Conservation (phyloP, 2,113 vertebrate species). For the Egretta garzetta region DNA sequence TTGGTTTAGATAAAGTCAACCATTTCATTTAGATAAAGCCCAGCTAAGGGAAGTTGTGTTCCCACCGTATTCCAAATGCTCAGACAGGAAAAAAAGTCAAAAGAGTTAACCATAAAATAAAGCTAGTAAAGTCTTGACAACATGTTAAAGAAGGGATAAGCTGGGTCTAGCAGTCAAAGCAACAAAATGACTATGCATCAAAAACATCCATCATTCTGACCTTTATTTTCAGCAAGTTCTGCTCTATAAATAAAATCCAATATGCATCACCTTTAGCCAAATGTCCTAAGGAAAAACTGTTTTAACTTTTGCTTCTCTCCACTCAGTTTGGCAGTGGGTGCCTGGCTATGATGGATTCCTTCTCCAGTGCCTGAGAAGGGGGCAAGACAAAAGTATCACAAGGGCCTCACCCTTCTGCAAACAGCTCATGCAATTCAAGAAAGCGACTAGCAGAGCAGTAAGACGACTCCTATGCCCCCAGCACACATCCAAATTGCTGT, state of each 20-base stretch:
- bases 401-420: background rate
- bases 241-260: slow-evolving; percentile 3
- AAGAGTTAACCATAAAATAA: background rate
- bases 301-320: background rate
- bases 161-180: background rate
- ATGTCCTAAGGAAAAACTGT: background rate
- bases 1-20: background rate
- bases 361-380: background rate
- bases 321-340: background rate
- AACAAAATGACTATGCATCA: background rate
- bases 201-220: background rate
- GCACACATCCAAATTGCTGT: background rate
- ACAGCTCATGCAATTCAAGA: background rate
- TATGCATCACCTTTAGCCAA: background rate
- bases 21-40: background rate
- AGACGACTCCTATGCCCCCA: background rate
- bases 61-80: background rate
- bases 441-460: too few species aligned
- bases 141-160: background rate
- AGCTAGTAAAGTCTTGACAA: background rate
- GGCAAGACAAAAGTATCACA: background rate
- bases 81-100: background rate
- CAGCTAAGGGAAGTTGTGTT: background rate
- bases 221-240: slow-evolving; percentile 17
- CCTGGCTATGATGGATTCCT: background rate